Evolutionary conservation across 1,140 invertebrate species (phyloP), one percentile per base, ranked within the genome.

Genomic region (Scaptomyza montana): DNA sequence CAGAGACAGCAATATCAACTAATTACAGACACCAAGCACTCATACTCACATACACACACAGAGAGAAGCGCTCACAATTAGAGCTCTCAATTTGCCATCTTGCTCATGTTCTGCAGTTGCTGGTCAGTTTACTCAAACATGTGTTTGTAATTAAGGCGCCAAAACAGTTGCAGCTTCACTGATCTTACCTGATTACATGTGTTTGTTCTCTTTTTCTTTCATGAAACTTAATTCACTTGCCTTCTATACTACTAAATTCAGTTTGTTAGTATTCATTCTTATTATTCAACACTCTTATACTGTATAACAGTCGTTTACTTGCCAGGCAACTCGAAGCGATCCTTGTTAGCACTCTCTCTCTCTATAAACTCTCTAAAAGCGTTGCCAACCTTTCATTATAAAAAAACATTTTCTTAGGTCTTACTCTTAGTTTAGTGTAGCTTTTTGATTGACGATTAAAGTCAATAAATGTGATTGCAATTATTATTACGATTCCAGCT

Each of bases 101-200:
- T 13, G 50, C 28, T 51, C 5, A 12, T 25, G 21, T 45, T 57
- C 30, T 49, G 45, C 45, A 21, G 6, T 33, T 10, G 55, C 16
- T 13, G 63, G 36, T 53, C 62, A 46, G 50, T 74, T 79, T 65
- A 65, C 66, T 60, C 56, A 68, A 67, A 78, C 77, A 76, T 78
- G 68, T 81, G 78, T 81, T 78, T 72, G 62, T 67, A 82, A 77
- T 77, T 72, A 81, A 78, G 46, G 64, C 30, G 49, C 13, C 57
- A 69, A 47, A 63, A 36, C 53, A 55, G 30, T 43, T 56, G 36
- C 61, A 60, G 16, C 67, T 30, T 28, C 41, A 21, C 19, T 13
- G 53, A 73, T 49, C 25, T 45, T 59, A 69, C 36, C 39, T 53
- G 47, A 21, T 16, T 41, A 10, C 57, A 3, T 46, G 33, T 46